Base-by-base conservation (phyloP, 2,888 invertebrate genomes). In the Masnerella sp. region DNA sequence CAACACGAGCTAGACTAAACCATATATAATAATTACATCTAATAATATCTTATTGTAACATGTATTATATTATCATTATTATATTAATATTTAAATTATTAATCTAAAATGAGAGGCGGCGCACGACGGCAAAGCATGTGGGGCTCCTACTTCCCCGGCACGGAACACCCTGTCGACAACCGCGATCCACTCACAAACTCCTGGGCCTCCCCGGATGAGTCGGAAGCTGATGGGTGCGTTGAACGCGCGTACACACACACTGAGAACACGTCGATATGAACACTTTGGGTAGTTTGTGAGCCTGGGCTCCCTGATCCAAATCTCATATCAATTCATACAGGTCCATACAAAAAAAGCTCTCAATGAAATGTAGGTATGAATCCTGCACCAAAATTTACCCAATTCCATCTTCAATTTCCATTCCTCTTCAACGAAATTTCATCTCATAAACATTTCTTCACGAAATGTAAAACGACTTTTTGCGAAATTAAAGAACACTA, bases 21-120 rank as follows among this genome's bases (percentile, higher is more conserved):
- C 85, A 87, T 87, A 82, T 84, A 87, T 87, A 87, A 87, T 87
- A 86, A 87, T 87, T 86, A 87, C 87, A 86, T 87, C 87, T 87
- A 87, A 86, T 87, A 87, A 86, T 87, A 87, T 86, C 87, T 87
- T 87, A 87, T 83, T 83, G 80, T 87, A 87, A 87, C 87, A 87
- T 85, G 85, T 86, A 87, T 85, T 83, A 84, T 84, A 87, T 85
- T 84, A 85, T 86, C 79, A 81, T 77, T 79, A 79, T 80, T 80
- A 76, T 81, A 81, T 84, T 83, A 82, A 75, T 77, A 76, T 84
- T 87, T 87, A 85, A 87, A 86, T 85, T 82, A 85, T 85, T 85
- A 85, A 85, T 85, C 86, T 87, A 87, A 85, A 86, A 84, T 86
- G 83, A 85, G 86, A 86, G 86, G 86, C 85, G 84, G 82, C 86